Evolutionary conservation across 2,888 invertebrate species (phyloP).

Genomic region (Nipponacmea schrenckii): DNA sequence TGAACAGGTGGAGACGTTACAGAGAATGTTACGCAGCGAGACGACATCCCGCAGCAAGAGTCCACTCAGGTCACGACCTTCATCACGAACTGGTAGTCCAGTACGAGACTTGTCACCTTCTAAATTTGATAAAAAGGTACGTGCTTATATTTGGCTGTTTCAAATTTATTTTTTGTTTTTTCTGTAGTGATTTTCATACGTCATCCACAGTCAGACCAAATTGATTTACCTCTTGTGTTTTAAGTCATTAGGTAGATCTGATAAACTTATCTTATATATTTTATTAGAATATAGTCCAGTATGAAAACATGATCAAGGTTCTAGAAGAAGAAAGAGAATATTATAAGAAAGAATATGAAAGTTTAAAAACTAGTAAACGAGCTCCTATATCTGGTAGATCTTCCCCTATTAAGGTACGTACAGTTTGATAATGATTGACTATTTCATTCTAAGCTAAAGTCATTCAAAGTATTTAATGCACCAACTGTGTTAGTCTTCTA

Average conservation of each 20-base stretch:
- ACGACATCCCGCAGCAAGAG: slow-evolving; percentile 41
- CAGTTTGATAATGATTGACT: no score
- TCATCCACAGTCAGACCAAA: no score
- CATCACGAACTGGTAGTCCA: slow-evolving; percentile 49
- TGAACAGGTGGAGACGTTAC: slow-evolving; percentile 61
- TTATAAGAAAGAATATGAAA: slow-evolving; percentile 64
- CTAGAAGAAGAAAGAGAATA: slow-evolving; percentile 66
- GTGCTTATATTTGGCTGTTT: neutral
- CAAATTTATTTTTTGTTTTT: no score
- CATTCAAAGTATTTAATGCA: no score
- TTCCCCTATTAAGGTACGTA: slow-evolving; percentile 54
- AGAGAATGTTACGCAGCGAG: slow-evolving; percentile 52
- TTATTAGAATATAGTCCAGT: slow-evolving; percentile 43
- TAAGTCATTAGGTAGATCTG: no score
- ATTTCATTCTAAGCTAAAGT: no score
- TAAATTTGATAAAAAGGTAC: slow-evolving; percentile 49
- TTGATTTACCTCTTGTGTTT: no score
- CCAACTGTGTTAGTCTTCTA: no score
- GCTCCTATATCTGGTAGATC: slow-evolving; percentile 63
- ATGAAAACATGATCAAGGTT: slow-evolving; percentile 59
- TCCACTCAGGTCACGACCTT: slow-evolving; percentile 42
- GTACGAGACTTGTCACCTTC: slow-evolving; percentile 39
- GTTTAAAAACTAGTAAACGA: slow-evolving; percentile 52
- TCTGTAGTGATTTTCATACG: no score
- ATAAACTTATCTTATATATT: no score